A percentile compares a stretch with the other conserved stretches of the same genome.
Evolutionary conservation across 2,113 vertebrate genomes (phyloP).

Genomic region (Semicossyphus pulcher): DNA sequence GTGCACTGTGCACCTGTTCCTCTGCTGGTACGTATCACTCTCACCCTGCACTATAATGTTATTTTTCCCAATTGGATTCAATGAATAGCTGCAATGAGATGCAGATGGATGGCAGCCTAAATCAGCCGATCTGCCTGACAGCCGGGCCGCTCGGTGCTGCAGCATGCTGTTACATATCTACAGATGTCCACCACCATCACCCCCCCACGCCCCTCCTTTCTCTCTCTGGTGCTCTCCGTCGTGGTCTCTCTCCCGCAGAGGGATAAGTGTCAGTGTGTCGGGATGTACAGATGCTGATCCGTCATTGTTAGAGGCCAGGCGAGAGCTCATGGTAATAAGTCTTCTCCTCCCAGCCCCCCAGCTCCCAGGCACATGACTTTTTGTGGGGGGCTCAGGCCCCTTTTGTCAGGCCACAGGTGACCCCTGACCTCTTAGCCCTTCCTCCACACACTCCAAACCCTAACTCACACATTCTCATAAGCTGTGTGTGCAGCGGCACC

Average conservation of each 20-base stretch:
- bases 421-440: slow-evolving; percentile 73
- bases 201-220: neutral
- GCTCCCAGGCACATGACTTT: slow-evolving; percentile 71
- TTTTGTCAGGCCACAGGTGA: slow-evolving; percentile 76
- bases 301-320: slow-evolving; percentile 76
- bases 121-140: slow-evolving; percentile 54
- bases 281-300: slow-evolving; percentile 78
- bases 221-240: neutral
- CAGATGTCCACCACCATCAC: slow-evolving; percentile 64
- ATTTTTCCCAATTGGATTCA: neutral
- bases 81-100: slow-evolving; percentile 49
- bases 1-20: slow-evolving; percentile 46
- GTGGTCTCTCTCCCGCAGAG: slow-evolving; percentile 21
- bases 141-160: slow-evolving; percentile 21
- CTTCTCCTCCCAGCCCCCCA: slow-evolving; percentile 46
- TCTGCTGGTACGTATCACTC: neutral
- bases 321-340: slow-evolving; percentile 59
- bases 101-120: slow-evolving; percentile 61
- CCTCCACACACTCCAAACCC: slow-evolving; percentile 52
- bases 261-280: slow-evolving; percentile 63
- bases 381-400: slow-evolving; percentile 43
- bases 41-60: slow-evolving; percentile 14
- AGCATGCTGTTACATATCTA: slow-evolving; percentile 65
- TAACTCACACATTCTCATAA: slow-evolving; percentile 36
- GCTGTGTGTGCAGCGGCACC: slow-evolving; percentile 9